phyloP scores from a whole-genome alignment of 2,797 vertebrate species.

The Enteromius treurensis region DNA sequence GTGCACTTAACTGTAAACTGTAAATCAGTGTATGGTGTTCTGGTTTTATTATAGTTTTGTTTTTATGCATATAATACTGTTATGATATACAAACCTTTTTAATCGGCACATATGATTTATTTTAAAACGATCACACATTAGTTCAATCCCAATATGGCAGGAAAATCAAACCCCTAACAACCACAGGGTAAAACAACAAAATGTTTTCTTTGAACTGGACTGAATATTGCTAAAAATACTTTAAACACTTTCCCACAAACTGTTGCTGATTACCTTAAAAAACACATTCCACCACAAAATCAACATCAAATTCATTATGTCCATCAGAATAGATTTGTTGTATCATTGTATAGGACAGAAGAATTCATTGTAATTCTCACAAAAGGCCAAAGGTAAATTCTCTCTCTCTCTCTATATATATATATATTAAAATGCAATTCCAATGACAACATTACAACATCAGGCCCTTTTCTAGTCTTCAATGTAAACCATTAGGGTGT shows the following conservation, averaged over 20 bases:
- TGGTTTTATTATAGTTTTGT: constrained; percentile 51
- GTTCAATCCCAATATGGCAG: neutral
- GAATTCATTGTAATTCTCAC: neutral
- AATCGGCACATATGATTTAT: neutral
- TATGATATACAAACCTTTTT: constrained; percentile 6
- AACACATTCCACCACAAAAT: neutral
- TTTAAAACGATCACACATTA: constrained; percentile 21
- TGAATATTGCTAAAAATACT: neutral
- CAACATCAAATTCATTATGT: constrained; percentile 12
- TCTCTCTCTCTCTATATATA: too few species aligned
- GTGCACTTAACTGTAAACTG: constrained; percentile 47
- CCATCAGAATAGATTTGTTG: neutral
- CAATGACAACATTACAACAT: neutral
- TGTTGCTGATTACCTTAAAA: neutral
- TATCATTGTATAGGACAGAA: neutral
- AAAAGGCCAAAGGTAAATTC: constrained; percentile 5
- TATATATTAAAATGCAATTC: neutral
- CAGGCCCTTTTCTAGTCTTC: neutral
- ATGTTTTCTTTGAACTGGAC: neutral
- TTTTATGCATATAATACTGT: constrained; percentile 59
- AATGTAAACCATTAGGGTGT: constrained; percentile 9
- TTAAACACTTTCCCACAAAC: neutral
- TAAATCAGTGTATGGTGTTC: constrained; percentile 38
- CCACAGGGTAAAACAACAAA: neutral
- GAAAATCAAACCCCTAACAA: neutral